Conservation (phyloP, 2,113 vertebrate genomes). For the Excalfactoria chinensis region DNA sequence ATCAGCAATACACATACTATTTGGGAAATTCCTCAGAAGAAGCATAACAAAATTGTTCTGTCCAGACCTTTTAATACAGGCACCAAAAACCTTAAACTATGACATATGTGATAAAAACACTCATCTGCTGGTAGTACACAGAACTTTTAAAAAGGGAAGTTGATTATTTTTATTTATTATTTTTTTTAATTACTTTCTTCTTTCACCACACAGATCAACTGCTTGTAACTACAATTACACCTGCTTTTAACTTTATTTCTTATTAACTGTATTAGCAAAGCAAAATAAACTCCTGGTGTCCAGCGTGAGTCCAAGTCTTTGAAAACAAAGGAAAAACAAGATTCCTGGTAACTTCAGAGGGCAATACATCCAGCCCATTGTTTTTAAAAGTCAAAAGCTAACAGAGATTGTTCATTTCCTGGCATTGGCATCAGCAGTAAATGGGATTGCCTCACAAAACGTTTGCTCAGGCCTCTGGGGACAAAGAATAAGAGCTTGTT, state of each 20-base stretch:
- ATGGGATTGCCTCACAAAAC: slow-evolving; percentile 61
- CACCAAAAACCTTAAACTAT: background rate
- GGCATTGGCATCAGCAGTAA: slow-evolving; percentile 61
- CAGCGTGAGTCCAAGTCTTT: slow-evolving; percentile 24
- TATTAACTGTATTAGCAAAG: slow-evolving; percentile 23
- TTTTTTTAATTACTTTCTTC: background rate
- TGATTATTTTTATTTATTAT: background rate
- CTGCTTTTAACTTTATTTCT: slow-evolving; percentile 46
- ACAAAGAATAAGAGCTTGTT: slow-evolving; percentile 61
- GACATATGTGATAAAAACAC: background rate
- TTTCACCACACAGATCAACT: background rate
- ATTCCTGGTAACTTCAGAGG: slow-evolving; percentile 59
- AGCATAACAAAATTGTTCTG: background rate
- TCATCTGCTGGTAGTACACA: background rate
- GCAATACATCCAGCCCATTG: slow-evolving; percentile 57
- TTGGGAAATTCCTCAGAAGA: background rate
- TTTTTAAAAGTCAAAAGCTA: slow-evolving; percentile 67
- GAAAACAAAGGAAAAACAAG: slow-evolving; percentile 58
- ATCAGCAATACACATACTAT: background rate
- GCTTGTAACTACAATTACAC: slow-evolving; percentile 3
- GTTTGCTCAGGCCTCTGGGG: slow-evolving; percentile 55
- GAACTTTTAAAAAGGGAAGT: background rate
- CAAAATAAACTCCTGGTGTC: slow-evolving; percentile 8
- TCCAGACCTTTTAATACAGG: background rate
- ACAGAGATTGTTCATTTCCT: slow-evolving; percentile 69